Percentiles rank a stretch among this genome's conserved stretches.
These are phyloP conservation scores for Lota lota DNA, from an alignment of 2,113 vertebrate species.

Conservation along the genomic window DNA sequence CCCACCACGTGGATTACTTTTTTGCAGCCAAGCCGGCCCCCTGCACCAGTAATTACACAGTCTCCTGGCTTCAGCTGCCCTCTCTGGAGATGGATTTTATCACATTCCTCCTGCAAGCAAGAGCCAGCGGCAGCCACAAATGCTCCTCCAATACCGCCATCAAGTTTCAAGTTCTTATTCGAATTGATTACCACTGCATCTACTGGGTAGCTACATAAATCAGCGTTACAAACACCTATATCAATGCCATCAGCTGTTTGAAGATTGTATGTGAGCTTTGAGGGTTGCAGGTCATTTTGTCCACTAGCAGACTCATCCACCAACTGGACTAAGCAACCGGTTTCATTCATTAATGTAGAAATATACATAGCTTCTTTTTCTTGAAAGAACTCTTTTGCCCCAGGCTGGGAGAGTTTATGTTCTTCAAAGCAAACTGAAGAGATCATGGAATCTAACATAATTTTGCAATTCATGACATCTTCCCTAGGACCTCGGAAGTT, in stretches of 20 bases:
- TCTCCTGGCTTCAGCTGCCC: constrained; percentile 55
- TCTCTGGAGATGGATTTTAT: constrained; percentile 34
- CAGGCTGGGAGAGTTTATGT: constrained; percentile 68
- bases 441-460: constrained; percentile 34
- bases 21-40: constrained; percentile 74
- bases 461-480: constrained; percentile 50
- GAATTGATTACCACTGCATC: constrained; percentile 77
- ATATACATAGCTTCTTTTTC: constrained; percentile 53
- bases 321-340: constrained; percentile 73
- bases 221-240: constrained; percentile 68
- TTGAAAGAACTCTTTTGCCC: constrained; percentile 72
- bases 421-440: constrained; percentile 53
- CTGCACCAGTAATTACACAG: constrained; percentile 55
- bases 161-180: constrained; percentile 63
- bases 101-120: constrained; percentile 67
- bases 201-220: constrained; percentile 68
- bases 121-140: constrained; percentile 76
- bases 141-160: constrained; percentile 60
- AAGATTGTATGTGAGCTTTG: constrained; percentile 16
- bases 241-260: constrained; percentile 62
- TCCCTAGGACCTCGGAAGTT: constrained; percentile 69
- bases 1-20: constrained; percentile 79
- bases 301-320: constrained; percentile 36
- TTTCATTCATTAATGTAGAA: constrained; percentile 37
- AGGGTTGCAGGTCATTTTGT: constrained; percentile 9